Conservation (phyloP, 2,797 vertebrate species). For the Amblyopsis hoosieri region DNA sequence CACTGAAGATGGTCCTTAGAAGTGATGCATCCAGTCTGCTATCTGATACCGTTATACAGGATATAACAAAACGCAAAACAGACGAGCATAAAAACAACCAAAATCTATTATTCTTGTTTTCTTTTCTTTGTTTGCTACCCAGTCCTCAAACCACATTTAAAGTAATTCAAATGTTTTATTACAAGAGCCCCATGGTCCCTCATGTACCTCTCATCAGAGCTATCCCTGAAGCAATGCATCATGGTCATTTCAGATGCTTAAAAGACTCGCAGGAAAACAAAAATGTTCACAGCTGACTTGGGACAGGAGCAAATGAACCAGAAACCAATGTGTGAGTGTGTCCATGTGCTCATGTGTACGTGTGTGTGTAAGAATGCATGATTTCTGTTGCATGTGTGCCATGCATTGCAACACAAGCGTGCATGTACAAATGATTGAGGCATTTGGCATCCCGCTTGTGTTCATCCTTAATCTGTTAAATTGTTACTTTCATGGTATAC, state of each 20-base stretch:
- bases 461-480: slow-evolving; percentile 23
- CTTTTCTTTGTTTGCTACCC: slow-evolving; percentile 18
- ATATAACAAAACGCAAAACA: background rate
- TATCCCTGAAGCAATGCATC: slow-evolving; percentile 35
- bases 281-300: slow-evolving; percentile 56
- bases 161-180: slow-evolving; percentile 22
- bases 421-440: background rate
- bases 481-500: slow-evolving; percentile 5
- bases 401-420: background rate
- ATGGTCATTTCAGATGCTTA: slow-evolving; percentile 41
- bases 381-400: slow-evolving; percentile 6
- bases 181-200: slow-evolving; percentile 30
- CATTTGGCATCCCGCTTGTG: background rate
- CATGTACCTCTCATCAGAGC: slow-evolving; percentile 31
- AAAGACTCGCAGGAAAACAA: slow-evolving; percentile 52
- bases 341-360: slow-evolving; percentile 16
- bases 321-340: slow-evolving; percentile 42
- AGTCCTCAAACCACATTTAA: background rate
- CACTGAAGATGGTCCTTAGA: slow-evolving; percentile 24
- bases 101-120: slow-evolving; percentile 10
- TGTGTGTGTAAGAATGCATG: slow-evolving; percentile 6
- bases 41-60: slow-evolving; percentile 10
- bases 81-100: background rate
- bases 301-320: slow-evolving; percentile 56
- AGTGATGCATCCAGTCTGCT: slow-evolving; percentile 49